A percentile compares a stretch with the other conserved stretches of the same genome.
Conservation (phyloP, 2,113 vertebrate species). For the Catharus fuscescens region DNA sequence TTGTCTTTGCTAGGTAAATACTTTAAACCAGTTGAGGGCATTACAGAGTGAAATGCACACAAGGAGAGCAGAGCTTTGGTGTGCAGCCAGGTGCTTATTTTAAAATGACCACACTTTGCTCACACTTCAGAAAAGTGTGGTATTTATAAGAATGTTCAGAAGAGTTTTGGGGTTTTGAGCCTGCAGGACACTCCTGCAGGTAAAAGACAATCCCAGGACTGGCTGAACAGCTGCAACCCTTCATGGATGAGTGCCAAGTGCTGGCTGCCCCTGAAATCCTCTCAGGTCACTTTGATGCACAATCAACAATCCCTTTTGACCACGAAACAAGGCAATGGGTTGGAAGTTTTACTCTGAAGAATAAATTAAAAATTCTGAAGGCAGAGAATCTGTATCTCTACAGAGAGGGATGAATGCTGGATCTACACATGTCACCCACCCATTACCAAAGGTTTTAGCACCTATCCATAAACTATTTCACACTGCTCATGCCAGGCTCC, state of each 20-base stretch:
- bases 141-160: not conserved
- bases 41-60: not conserved
- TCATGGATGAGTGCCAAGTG: not conserved
- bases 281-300: not conserved
- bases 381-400: not conserved
- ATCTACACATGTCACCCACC: fast-evolving
- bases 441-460: not conserved
- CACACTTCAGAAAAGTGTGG: not conserved
- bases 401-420: not conserved
- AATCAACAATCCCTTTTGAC: not conserved
- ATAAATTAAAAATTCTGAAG: not conserved
- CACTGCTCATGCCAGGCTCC: not conserved
- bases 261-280: not conserved
- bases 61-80: not conserved
- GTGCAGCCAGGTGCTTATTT: not conserved
- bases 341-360: not conserved
- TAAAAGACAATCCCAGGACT: not conserved
- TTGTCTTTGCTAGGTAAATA: not conserved
- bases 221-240: not conserved
- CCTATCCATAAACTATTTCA: not conserved
- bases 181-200: not conserved
- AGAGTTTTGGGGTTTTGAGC: not conserved
- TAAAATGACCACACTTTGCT: not conserved
- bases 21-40: not conserved
- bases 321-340: not conserved